phyloP scores from a whole-genome alignment of 1,140 invertebrate species.

The Dufourea novaeangliae region DNA sequence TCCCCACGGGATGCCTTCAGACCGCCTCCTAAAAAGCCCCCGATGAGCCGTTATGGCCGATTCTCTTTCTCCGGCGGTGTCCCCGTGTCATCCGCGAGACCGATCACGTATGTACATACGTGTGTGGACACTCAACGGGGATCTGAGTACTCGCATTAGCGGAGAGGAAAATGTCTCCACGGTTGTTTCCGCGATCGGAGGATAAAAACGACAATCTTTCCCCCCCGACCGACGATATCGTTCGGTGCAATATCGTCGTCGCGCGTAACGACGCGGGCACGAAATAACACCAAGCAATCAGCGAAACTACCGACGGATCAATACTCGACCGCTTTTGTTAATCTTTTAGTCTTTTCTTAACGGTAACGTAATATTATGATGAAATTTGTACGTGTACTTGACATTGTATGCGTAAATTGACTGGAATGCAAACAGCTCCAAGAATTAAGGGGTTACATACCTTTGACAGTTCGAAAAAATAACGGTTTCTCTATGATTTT shows the following conservation, averaged over 20 bases:
- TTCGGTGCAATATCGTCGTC: background rate
- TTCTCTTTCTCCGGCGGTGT: conserved; percentile 45
- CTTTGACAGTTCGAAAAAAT: too few relatives aligned
- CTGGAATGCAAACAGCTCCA: too few relatives aligned
- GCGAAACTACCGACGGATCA: background rate
- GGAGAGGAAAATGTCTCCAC: conserved; percentile 29
- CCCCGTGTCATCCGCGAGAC: conserved; percentile 28
- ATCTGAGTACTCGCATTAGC: conserved; percentile 48
- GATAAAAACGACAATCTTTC: conserved; percentile 43
- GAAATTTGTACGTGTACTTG: too few relatives aligned
- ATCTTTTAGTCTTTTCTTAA: background rate
- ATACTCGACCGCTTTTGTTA: background rate
- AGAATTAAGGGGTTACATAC: too few relatives aligned
- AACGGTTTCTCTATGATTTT: too few relatives aligned
- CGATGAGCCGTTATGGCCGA: conserved; percentile 68
- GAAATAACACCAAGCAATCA: background rate
- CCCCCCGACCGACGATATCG: conserved; percentile 40
- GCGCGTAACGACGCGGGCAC: background rate
- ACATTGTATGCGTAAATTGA: too few relatives aligned
- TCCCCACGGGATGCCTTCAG: conserved; percentile 61
- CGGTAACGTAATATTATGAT: background rate
- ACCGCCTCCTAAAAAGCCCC: conserved; percentile 65
- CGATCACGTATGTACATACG: background rate
- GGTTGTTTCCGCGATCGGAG: conserved; percentile 22
- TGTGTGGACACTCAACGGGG: conserved; percentile 20